These are phyloP conservation scores for Platynereis dumerilii DNA, from an alignment of 2,888 invertebrate species.

Conservation along the genomic window DNA sequence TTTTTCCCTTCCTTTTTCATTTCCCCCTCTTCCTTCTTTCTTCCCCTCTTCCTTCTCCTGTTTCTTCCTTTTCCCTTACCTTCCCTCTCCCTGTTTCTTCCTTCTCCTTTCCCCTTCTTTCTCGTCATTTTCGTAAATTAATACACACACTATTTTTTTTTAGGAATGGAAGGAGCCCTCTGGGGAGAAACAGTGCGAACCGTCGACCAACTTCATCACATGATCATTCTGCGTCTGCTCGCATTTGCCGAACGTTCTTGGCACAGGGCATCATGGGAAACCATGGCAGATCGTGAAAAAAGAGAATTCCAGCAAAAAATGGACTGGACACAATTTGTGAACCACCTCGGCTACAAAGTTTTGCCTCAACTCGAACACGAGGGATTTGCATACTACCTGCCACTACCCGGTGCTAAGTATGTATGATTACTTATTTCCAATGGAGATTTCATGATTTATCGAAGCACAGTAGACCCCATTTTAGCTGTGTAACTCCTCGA, in stretches of 20 bases:
- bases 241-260: conserved; percentile 40
- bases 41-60: no score
- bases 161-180: conserved; percentile 51
- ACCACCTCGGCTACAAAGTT: conserved; percentile 46
- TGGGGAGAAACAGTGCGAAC: conserved; percentile 45
- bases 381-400: conserved; percentile 47
- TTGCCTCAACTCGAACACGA: conserved; percentile 43
- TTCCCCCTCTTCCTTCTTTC: no score
- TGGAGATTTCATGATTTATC: no score
- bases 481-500: no score
- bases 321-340: conserved; percentile 51
- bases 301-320: conserved; percentile 29
- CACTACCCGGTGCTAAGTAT: conserved; percentile 52
- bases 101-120: no score
- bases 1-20: no score
- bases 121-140: no score
- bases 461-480: no score
- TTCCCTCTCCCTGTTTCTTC: no score
- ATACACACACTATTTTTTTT: no score
- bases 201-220: background rate
- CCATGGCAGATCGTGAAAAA: conserved; percentile 16
- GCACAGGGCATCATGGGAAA: conserved; percentile 48
- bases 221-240: conserved; percentile 29
- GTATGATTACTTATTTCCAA: background rate
- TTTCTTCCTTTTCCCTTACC: no score